Evolutionary conservation across 2,797 vertebrate genomes (phyloP).

Genomic region (Echeneis naucrates): DNA sequence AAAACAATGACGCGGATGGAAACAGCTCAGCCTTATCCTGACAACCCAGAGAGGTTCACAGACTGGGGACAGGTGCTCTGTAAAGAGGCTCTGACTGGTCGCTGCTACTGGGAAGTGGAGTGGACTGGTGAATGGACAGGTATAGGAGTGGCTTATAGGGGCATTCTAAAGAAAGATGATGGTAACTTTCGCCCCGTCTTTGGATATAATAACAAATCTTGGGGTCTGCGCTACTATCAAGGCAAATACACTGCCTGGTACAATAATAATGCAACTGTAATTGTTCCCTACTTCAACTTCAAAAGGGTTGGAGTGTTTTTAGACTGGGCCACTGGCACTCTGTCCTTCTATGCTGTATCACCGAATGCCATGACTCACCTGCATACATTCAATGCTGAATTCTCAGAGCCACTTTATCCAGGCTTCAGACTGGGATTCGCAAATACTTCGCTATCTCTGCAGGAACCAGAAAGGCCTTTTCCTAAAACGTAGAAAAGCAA

Average conservation of each 20-base stretch:
- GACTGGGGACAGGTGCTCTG: constrained; percentile 58
- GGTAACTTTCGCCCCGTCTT: constrained; percentile 23
- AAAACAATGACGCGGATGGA: constrained; percentile 4
- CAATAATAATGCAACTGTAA: background rate
- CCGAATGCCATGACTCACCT: constrained; percentile 42
- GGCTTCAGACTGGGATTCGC: constrained; percentile 26
- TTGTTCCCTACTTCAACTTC: constrained; percentile 26
- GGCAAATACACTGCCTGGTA: constrained; percentile 26
- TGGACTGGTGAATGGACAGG: constrained; percentile 33
- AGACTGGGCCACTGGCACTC: constrained; percentile 44
- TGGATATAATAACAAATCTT: constrained; percentile 48
- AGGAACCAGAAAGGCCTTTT: background rate
- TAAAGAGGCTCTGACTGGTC: constrained; percentile 14
- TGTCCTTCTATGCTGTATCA: constrained; percentile 43
- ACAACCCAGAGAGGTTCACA: constrained; percentile 43
- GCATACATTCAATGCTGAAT: constrained; percentile 24
- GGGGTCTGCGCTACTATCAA: constrained; percentile 35
- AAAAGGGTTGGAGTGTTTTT: constrained; percentile 44
- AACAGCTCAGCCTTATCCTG: constrained; percentile 33
- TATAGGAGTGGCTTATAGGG: constrained; percentile 35
- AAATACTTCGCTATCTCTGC: constrained; percentile 9
- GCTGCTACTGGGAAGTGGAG: constrained; percentile 48
- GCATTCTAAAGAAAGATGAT: constrained; percentile 34
- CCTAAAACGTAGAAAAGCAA: too few species aligned
- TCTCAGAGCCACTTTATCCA: constrained; percentile 44